Evolutionary conservation across 2,113 vertebrate genomes (phyloP), one percentile per base, ranked within the genome.

Genomic region (Chlorodrepanis virens): DNA sequence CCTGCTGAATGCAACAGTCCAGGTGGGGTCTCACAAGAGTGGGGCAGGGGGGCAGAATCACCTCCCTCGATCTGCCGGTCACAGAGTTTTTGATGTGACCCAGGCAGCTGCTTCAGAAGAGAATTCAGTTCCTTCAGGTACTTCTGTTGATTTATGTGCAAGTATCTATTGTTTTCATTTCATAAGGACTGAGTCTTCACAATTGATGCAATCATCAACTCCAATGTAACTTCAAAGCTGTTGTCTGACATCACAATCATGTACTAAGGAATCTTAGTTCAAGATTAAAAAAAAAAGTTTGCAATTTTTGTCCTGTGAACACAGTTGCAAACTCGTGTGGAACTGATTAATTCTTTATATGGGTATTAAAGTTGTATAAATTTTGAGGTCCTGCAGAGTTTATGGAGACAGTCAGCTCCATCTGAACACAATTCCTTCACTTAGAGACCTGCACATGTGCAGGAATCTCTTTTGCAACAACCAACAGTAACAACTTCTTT

Each of bases 61-160:
- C 17, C 21, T 56, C 29, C 11, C 29, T 63, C 29, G n/a, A 3
- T 44, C 40, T 47, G 12, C 47, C 54, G 47, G 12, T n/a, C 64
- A 21, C 0, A 0, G 2, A 47, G 21, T 56, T 63, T 63, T 56
- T 40, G 0, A 87, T n/a, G 29, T 17, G 49, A 63, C 24, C 24
- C 49, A 63, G 13, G 24, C 16, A 54, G 20, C 40, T 54, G 65
- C 35, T 47, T 71, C 40, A 56, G 49, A 49, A 47, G 5, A 54
- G 0, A 63, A 63, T 54, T 39, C 29, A 40, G 5, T 40, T 35
- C 16, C 47, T 25, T 35, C 35, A 35, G 24, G 13, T 40, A 45
- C 17, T n/a, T 35, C 42, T 35, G 29, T 12, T 67, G 14, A 57
- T 31, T 75, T 82, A 29, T 22, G 24, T 37, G 35, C 20, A 77